Base-by-base conservation (phyloP, 2,888 invertebrate genomes). In the Adineta ricciae region DNA sequence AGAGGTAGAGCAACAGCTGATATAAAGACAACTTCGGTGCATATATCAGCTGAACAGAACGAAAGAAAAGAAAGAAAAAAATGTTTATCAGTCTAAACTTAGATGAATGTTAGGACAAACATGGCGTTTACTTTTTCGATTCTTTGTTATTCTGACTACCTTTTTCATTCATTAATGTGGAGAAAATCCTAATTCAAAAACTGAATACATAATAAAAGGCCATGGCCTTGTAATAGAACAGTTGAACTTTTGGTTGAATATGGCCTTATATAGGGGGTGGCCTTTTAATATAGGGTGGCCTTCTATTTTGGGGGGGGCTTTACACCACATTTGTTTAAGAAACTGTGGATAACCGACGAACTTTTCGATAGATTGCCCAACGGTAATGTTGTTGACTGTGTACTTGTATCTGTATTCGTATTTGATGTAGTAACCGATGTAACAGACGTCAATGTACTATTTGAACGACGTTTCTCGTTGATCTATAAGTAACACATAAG, bases 61-160 rank as follows among this genome's bases (percentile, higher is more conserved):
- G n/a, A 4, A 56, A n/a, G n/a, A 56, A 46, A 46, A 46, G 46
- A 46, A 46, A 46, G 46, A 46, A 46, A 11, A 46, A 56, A n/a
- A 4, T 21, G n/a, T n/a, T 56, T 21, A 56, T 11, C 4, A 56
- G 24, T 56, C 9, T 56, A 56, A n/a, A 56, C 24, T n/a, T n/a
- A n/a, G n/a, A 56, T n/a, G 56, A n/a, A 56, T 4, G 56, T 21
- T 56, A 21, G 4, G 24, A n/a, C 24, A 21, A 56, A 11, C 14
- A 56, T n/a, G 56, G 24, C 56, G 56, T 56, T 56, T 56, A 56
- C 56, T 56, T n/a, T 56, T 56, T 56, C 56, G 56, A 56, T 56
- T 56, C 24, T 11, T 56, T 56, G 24, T 24, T 56, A 56, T 56
- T 56, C n/a, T 11, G 56, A 16, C 56, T 56, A 56, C 11, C 46